These are phyloP conservation scores for Aphidoletes aphidimyza DNA, from an alignment of 2,888 invertebrate species.

Conservation along the genomic window DNA sequence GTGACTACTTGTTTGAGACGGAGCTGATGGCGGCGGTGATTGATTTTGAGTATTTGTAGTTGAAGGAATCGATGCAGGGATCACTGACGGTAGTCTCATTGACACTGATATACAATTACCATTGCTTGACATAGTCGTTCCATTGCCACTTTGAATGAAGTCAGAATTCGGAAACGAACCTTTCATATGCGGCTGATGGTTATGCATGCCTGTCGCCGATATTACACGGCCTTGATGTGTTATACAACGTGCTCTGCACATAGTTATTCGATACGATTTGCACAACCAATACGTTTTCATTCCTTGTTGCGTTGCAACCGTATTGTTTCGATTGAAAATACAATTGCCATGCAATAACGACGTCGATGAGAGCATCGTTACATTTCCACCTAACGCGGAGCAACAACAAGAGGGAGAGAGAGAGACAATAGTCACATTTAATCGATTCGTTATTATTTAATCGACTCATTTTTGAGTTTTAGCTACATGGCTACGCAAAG, in stretches of 20 bases:
- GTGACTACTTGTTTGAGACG: slow-evolving; percentile 57
- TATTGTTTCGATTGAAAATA: slow-evolving; percentile 67
- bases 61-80: slow-evolving; percentile 50
- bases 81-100: slow-evolving; percentile 11
- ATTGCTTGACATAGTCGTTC: slow-evolving; percentile 16
- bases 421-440: slow-evolving; percentile 11
- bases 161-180: slow-evolving; percentile 50
- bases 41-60: slow-evolving; percentile 57
- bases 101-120: slow-evolving; percentile 54
- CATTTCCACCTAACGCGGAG: slow-evolving; percentile 62
- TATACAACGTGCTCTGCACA: slow-evolving; percentile 67
- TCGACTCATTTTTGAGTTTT: background rate
- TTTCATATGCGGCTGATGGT: slow-evolving; percentile 66
- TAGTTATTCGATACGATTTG: slow-evolving; percentile 66
- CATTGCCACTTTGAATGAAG: background rate
- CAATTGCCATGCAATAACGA: slow-evolving; percentile 66
- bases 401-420: background rate
- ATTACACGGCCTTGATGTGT: slow-evolving; percentile 67
- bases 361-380: slow-evolving; percentile 67
- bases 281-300: slow-evolving; percentile 68
- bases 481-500: background rate
- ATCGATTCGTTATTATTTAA: background rate
- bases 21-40: slow-evolving; percentile 57
- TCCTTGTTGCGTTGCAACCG: slow-evolving; percentile 67
- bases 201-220: slow-evolving; percentile 66